Evolutionary conservation across 2,888 invertebrate genomes (phyloP).

Genomic region (Rapana venosa): DNA sequence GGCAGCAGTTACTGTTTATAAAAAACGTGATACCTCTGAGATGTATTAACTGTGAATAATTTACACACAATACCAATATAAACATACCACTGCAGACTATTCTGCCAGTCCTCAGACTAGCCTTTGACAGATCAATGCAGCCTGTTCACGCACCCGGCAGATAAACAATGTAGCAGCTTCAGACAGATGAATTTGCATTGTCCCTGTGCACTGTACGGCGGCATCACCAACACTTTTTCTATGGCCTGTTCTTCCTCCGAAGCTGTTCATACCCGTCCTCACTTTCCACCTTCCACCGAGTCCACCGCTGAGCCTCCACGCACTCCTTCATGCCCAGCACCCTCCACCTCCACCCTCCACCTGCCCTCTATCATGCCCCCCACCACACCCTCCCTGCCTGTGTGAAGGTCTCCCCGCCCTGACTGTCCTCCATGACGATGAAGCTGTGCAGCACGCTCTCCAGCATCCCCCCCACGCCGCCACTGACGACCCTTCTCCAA

Average conservation of each 20-base stretch:
- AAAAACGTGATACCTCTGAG: too few relatives aligned
- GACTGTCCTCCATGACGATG: slow-evolving; percentile 15
- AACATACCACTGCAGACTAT: too few relatives aligned
- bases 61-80: too few relatives aligned
- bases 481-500: neutral
- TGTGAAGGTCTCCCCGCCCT: neutral
- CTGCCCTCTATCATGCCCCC: neutral
- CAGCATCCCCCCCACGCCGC: neutral
- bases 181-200: neutral
- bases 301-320: too few relatives aligned
- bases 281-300: neutral
- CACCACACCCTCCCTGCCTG: neutral
- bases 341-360: neutral
- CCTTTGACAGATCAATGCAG: too few relatives aligned
- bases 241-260: neutral
- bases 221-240: slow-evolving; percentile 7
- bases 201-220: neutral
- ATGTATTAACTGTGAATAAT: too few relatives aligned
- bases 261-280: neutral
- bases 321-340: too few relatives aligned
- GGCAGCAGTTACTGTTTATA: too few relatives aligned
- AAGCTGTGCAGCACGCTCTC: slow-evolving; percentile 33
- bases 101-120: too few relatives aligned
- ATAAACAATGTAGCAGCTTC: too few relatives aligned
- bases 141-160: too few relatives aligned